Percentiles rank a stretch among this genome's conserved stretches.
Evolutionary conservation across 1,140 invertebrate genomes (phyloP).

Genomic region (Amyelois transitella): DNA sequence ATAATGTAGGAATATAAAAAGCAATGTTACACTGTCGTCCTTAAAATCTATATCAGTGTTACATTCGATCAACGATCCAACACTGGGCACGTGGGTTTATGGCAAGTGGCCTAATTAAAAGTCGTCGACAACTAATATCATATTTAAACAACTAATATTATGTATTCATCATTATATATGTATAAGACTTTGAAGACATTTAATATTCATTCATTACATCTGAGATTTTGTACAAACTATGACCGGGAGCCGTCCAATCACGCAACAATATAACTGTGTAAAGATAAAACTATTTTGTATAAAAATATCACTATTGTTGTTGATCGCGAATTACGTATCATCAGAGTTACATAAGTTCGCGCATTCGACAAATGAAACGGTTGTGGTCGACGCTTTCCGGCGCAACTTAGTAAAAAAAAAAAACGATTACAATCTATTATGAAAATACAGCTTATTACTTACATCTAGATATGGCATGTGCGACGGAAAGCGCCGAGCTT

Average conservation of each 20-base stretch:
- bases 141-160: conserved; percentile 33
- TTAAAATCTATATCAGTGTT: background rate
- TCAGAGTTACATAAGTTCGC: conserved; percentile 18
- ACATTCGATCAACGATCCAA: background rate
- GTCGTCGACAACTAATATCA: conserved; percentile 21
- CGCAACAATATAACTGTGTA: conserved; percentile 70
- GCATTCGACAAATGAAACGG: conserved; percentile 58
- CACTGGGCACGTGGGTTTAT: conserved; percentile 20
- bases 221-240: conserved; percentile 67
- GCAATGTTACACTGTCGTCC: background rate
- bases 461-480: conserved; percentile 23
- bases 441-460: conserved; percentile 55
- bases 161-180: conserved; percentile 24
- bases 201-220: conserved; percentile 50
- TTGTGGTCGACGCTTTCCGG: conserved; percentile 31
- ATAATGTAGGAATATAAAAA: background rate
- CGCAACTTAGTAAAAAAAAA: conserved; percentile 51
- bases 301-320: conserved; percentile 71
- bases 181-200: conserved; percentile 48
- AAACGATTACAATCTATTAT: conserved; percentile 60
- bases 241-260: conserved; percentile 70
- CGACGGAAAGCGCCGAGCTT: conserved; percentile 34
- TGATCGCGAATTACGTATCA: conserved; percentile 31
- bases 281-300: conserved; percentile 73
- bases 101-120: conserved; percentile 28